A percentile compares a stretch with the other conserved stretches of the same genome.
Conservation (phyloP, 2,797 vertebrate species). For the Dallia pectoralis region DNA sequence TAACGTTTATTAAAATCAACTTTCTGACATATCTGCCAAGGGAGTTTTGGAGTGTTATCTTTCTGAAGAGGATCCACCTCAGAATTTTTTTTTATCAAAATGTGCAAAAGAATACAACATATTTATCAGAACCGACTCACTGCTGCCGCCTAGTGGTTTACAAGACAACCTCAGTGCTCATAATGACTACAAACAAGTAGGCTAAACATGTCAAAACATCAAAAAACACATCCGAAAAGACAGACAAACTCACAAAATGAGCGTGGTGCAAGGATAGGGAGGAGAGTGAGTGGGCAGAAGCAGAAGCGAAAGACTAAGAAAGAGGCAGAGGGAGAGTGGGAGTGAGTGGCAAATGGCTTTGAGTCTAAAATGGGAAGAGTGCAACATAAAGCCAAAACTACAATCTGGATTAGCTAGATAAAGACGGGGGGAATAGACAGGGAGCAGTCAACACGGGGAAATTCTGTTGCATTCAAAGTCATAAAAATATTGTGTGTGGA, state of each 20-base stretch:
- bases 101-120: too few relatives aligned
- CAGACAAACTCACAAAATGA: constrained; percentile 57
- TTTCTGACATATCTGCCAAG: too few relatives aligned
- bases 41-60: too few relatives aligned
- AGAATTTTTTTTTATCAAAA: too few relatives aligned
- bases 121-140: too few relatives aligned
- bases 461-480: constrained; percentile 53
- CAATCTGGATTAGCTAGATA: constrained; percentile 88
- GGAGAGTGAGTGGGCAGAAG: constrained; percentile 74
- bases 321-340: constrained; percentile 79
- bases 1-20: too few relatives aligned
- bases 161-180: neutral
- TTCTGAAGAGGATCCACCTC: too few relatives aligned
- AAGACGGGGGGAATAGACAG: constrained; percentile 59
- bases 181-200: neutral
- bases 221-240: neutral
- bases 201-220: neutral
- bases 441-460: constrained; percentile 63
- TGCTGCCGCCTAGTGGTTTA: neutral
- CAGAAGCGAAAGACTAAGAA: constrained; percentile 76
- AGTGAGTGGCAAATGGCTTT: constrained; percentile 83
- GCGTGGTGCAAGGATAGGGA: constrained; percentile 71
- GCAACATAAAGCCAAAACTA: constrained; percentile 76
- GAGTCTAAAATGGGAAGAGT: constrained; percentile 75
- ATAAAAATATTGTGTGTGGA: constrained; percentile 67